phyloP scores from a whole-genome alignment of 1,140 invertebrate species.

The Lamellibrachia luymesi region DNA sequence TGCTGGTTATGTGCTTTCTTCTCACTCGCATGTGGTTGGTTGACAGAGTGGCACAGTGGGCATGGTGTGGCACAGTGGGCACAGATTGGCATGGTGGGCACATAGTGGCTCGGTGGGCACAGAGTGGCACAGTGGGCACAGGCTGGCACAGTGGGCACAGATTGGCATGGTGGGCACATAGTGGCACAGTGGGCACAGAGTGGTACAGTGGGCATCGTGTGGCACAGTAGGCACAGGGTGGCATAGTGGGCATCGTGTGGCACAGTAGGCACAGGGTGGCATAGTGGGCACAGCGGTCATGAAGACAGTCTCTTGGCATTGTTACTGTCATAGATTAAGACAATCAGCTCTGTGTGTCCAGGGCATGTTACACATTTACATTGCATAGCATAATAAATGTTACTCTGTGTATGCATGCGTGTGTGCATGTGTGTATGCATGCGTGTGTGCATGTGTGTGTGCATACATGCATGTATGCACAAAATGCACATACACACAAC shows the following conservation, averaged over 20 bases:
- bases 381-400: too few relatives aligned
- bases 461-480: not conserved
- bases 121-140: not conserved
- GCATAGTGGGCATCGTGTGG: too few relatives aligned
- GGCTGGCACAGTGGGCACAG: too few relatives aligned
- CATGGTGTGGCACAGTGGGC: not conserved
- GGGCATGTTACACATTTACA: too few relatives aligned
- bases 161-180: too few relatives aligned
- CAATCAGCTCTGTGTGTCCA: too few relatives aligned
- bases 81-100: too few relatives aligned
- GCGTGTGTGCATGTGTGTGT: not conserved
- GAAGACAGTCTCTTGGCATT: not conserved
- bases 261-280: not conserved
- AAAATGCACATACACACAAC: not conserved
- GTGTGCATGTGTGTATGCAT: not conserved
- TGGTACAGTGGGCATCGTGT: not conserved
- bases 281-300: too few relatives aligned
- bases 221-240: too few relatives aligned
- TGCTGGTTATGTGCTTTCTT: not conserved
- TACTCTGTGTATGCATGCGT: not conserved
- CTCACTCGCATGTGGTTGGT: not conserved
- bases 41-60: not conserved
- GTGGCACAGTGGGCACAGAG: too few relatives aligned
- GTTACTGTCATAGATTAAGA: not conserved
- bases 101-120: not conserved